A percentile compares a stretch with the other conserved stretches of the same genome.
phyloP scores from a whole-genome alignment of 2,888 invertebrate genomes.

The Suillia variegata region DNA sequence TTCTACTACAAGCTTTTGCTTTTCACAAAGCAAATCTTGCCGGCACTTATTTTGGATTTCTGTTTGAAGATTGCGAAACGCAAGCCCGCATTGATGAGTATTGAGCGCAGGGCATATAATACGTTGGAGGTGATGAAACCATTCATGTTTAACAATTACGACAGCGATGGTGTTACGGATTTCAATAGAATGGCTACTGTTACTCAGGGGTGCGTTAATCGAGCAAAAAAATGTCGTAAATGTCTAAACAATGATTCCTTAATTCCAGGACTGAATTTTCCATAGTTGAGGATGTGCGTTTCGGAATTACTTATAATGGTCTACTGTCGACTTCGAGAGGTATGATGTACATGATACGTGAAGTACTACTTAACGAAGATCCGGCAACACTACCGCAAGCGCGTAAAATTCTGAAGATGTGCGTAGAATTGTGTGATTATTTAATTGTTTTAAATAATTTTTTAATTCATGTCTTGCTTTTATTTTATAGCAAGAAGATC shows the following conservation, averaged over 20 bases:
- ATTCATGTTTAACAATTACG: slow-evolving; percentile 43
- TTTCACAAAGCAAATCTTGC: slow-evolving; percentile 43
- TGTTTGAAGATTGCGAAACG: slow-evolving; percentile 35
- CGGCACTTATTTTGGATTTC: slow-evolving; percentile 39
- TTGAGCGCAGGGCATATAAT: slow-evolving; percentile 36
- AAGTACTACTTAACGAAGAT: slow-evolving; percentile 40
- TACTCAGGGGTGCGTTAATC: slow-evolving; percentile 34
- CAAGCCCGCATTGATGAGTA: slow-evolving; percentile 38
- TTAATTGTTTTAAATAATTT: no score
- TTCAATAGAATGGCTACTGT: slow-evolving; percentile 16
- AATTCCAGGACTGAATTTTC: slow-evolving; percentile 45
- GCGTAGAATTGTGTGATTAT: no score
- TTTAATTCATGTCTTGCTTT: neutral
- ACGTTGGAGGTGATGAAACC: slow-evolving; percentile 43
- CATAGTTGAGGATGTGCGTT: slow-evolving; percentile 18
- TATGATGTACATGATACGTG: slow-evolving; percentile 40
- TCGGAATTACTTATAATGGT: neutral
- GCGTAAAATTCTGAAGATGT: slow-evolving; percentile 33
- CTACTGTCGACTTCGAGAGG: slow-evolving; percentile 11
- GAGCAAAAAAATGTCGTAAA: no score
- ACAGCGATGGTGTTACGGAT: slow-evolving; percentile 38
- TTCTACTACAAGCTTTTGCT: slow-evolving; percentile 34
- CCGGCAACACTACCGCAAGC: slow-evolving; percentile 32
- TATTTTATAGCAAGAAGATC: slow-evolving; percentile 26
- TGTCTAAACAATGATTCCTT: no score